Evolutionary conservation across 2,888 invertebrate species (phyloP).

Genomic region (Callosobruchus maculatus): DNA sequence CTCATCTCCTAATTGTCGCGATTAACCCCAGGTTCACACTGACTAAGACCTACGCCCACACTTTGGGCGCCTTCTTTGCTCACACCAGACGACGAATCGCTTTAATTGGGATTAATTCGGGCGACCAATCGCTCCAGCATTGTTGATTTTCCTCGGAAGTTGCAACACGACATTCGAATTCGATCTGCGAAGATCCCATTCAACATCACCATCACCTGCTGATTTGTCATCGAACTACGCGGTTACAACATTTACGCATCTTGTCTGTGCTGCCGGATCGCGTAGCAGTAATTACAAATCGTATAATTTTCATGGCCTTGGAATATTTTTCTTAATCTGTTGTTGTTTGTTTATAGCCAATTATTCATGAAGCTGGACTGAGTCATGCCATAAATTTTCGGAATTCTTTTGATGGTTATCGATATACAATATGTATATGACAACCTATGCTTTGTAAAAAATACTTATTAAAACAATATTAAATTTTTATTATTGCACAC

Average conservation of each 20-base stretch:
- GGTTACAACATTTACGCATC: neutral
- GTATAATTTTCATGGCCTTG: neutral
- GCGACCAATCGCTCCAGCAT: neutral
- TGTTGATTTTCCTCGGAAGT: neutral
- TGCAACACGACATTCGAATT: neutral
- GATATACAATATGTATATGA: neutral
- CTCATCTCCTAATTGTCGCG: constrained; percentile 21
- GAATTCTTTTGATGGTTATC: neutral
- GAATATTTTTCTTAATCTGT: neutral
- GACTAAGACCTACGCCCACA: constrained; percentile 12
- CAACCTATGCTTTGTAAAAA: too few relatives aligned
- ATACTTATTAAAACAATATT: too few relatives aligned
- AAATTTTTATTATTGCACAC: too few relatives aligned
- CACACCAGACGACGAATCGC: neutral
- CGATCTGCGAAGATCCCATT: neutral
- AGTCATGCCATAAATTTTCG: neutral
- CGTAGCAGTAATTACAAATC: neutral
- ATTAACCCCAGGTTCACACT: constrained; percentile 24
- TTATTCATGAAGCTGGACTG: neutral
- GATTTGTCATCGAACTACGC: neutral
- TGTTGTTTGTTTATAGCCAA: neutral
- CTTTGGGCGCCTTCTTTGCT: neutral
- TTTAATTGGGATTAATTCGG: neutral
- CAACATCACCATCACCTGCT: neutral
- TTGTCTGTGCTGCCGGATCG: neutral